Evolutionary conservation across 1,140 invertebrate genomes (phyloP).

Genomic region (Trichogramma pretiosum): DNA sequence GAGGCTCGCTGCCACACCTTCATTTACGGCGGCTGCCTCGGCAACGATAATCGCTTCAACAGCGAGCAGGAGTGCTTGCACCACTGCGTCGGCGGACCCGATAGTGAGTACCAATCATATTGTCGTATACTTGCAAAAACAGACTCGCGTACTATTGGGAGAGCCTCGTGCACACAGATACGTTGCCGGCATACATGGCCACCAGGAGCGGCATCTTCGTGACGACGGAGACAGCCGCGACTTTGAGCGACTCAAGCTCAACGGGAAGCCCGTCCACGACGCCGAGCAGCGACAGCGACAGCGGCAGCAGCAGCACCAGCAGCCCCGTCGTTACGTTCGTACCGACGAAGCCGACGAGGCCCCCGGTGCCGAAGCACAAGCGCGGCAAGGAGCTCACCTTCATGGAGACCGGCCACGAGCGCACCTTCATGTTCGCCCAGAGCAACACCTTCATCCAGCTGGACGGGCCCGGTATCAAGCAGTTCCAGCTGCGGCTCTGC

Average conservation of each 20-base stretch:
- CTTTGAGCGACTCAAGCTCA: conserved; percentile 38
- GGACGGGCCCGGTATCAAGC: conserved; percentile 73
- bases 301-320: conserved; percentile 38
- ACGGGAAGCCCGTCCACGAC: conserved; percentile 37
- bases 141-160: too few species aligned
- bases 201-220: conserved; percentile 41
- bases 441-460: conserved; percentile 81
- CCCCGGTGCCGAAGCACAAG: conserved; percentile 60
- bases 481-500: conserved; percentile 75
- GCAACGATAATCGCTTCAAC: conserved; percentile 70
- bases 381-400: conserved; percentile 69
- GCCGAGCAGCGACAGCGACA: conserved; percentile 37
- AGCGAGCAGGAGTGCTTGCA: conserved; percentile 62
- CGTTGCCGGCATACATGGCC: conserved; percentile 42
- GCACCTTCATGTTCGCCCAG: conserved; percentile 78
- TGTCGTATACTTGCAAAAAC: too few species aligned
- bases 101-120: conserved; percentile 42
- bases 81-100: conserved; percentile 51
- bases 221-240: conserved; percentile 36
- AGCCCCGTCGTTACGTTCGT: conserved; percentile 37
- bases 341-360: conserved; percentile 41
- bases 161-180: too few species aligned
- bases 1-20: conserved; percentile 61
- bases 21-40: conserved; percentile 67
- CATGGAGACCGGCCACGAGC: conserved; percentile 67